A percentile compares a stretch with the other conserved stretches of the same genome.
These are phyloP conservation scores for Lacerta bilineata DNA, from an alignment of 2,797 vertebrate genomes.

Conservation along the genomic window DNA sequence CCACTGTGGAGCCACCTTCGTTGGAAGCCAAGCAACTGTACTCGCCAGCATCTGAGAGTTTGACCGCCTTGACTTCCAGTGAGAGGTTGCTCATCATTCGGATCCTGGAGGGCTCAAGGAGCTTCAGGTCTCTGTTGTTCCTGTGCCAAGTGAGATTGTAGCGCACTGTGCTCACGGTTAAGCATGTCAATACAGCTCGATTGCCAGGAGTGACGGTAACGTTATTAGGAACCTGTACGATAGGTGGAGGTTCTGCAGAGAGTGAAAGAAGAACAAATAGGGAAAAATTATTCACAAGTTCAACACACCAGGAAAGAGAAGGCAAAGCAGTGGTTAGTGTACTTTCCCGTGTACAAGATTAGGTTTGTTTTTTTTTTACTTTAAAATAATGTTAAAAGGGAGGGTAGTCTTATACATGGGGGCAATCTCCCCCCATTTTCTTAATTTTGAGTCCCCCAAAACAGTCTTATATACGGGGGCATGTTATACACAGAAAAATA, in stretches of 20 bases:
- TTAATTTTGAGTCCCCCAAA: no score
- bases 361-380: no score
- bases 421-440: no score
- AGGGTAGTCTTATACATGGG: no score
- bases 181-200: conserved; percentile 86
- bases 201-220: conserved; percentile 84
- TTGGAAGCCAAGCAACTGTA: conserved; percentile 89
- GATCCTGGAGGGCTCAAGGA: conserved; percentile 75
- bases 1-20: conserved; percentile 85
- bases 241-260: conserved; percentile 90
- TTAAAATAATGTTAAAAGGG: no score
- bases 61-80: conserved; percentile 84
- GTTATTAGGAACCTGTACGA: conserved; percentile 84
- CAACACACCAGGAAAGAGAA: background rate
- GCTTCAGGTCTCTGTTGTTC: conserved; percentile 78
- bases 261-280: background rate
- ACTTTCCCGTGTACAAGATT: no score
- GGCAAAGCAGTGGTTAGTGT: no score
- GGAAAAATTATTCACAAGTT: background rate
- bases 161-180: conserved; percentile 84
- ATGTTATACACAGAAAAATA: no score
- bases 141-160: conserved; percentile 95
- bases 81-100: conserved; percentile 85
- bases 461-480: no score
- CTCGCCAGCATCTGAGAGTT: conserved; percentile 83